Percentiles rank a stretch among this genome's conserved stretches.
These are phyloP conservation scores for Telmatherina bonti DNA, from an alignment of 2,797 vertebrate genomes.

Conservation along the genomic window DNA sequence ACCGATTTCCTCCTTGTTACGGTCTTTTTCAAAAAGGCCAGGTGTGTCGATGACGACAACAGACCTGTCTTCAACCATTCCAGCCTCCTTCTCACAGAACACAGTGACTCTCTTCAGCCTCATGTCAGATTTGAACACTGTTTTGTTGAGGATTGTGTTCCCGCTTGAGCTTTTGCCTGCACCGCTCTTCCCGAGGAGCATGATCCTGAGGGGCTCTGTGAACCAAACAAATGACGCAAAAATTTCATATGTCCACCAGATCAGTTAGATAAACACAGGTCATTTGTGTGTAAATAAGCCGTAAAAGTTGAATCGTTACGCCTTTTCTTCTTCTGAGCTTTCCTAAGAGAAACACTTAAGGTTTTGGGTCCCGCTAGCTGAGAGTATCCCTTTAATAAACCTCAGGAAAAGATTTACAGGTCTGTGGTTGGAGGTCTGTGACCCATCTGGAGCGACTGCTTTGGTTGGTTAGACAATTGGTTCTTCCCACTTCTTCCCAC, in stretches of 20 bases:
- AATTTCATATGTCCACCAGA: neutral
- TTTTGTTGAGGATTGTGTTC: conserved; percentile 69
- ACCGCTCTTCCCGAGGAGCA: conserved; percentile 73
- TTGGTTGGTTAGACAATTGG: too few species aligned
- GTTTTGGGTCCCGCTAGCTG: too few species aligned
- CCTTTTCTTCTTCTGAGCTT: too few species aligned
- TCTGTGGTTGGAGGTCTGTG: too few species aligned
- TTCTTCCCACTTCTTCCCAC: too few species aligned
- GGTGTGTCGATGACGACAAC: conserved; percentile 72
- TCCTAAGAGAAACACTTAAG: too few species aligned
- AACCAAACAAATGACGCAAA: neutral
- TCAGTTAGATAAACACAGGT: too few species aligned
- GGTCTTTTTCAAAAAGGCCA: conserved; percentile 58
- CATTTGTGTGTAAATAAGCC: too few species aligned
- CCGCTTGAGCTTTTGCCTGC: conserved; percentile 70
- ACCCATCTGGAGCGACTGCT: too few species aligned
- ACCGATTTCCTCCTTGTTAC: conserved; percentile 34
- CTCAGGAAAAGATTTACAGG: too few species aligned
- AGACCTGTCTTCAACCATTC: conserved; percentile 14
- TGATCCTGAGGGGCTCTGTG: conserved; percentile 62
- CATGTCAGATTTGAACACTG: conserved; percentile 64
- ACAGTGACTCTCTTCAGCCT: conserved; percentile 60
- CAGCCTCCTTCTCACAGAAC: conserved; percentile 51
- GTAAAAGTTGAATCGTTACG: too few species aligned
- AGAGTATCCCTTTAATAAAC: too few species aligned